phyloP scores from a whole-genome alignment of 2,888 invertebrate genomes.

The Pristionchus arcanus region DNA sequence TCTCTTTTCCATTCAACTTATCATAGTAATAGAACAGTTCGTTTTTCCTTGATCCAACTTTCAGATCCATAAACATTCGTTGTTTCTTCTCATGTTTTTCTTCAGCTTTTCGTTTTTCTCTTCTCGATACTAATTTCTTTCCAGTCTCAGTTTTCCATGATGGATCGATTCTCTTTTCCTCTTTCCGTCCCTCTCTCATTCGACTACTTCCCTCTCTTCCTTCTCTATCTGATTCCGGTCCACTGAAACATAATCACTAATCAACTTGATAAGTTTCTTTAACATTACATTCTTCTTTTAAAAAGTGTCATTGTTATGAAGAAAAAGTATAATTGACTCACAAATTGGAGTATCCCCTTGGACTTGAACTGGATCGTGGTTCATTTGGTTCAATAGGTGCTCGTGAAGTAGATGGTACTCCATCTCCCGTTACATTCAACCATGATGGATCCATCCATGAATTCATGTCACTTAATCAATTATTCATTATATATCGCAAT shows the following conservation, averaged over 20 bases:
- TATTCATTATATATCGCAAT: background rate
- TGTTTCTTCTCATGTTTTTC: conserved; percentile 18
- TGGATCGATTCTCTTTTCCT: background rate
- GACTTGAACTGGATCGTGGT: background rate
- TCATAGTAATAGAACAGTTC: background rate
- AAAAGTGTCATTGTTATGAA: background rate
- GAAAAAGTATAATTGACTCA: background rate
- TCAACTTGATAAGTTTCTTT: background rate
- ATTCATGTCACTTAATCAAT: background rate
- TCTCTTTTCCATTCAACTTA: background rate
- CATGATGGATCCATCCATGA: conserved; percentile 11
- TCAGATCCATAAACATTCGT: background rate
- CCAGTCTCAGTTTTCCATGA: conserved; percentile 11
- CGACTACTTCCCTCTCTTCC: background rate
- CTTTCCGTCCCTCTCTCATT: conserved; percentile 19
- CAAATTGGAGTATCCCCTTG: background rate
- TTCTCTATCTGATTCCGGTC: conserved; percentile 19
- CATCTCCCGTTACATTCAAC: conserved; percentile 32
- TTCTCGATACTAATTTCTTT: background rate
- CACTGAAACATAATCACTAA: background rate
- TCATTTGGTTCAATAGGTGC: background rate
- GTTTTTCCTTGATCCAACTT: conserved; percentile 40
- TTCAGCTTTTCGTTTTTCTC: background rate
- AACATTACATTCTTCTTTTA: background rate
- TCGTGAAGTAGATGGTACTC: conserved; percentile 8